Evolutionary conservation across 2,797 vertebrate species (phyloP), one percentile per base, ranked within the genome.

Genomic region (Trachurus trachurus): DNA sequence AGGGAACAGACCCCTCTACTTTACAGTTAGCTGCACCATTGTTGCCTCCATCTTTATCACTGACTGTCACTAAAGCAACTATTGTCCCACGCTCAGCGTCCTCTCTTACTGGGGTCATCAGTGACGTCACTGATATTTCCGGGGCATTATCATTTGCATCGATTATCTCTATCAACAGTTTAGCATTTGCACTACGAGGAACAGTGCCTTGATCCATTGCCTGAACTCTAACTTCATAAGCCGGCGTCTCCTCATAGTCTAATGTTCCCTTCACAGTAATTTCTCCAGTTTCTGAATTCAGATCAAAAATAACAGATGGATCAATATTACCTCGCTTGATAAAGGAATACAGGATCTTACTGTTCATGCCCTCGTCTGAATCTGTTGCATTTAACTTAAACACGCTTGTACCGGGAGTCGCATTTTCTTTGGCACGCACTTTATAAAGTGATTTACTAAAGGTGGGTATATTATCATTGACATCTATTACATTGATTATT

Each of bases 161-260:
- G 78, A 88, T 49, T 9, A 96, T 66, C 7, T 95, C 93, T 0
- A 96, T 87, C 0, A 96, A 60, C 0, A 96, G 3, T 87, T 95
- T 95, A 45, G 89, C 82, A 3, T 94, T 83, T 5, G 87, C 63
- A 66, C 83, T 92, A 1, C 88, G 88, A 1, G 94, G 90, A 2
- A 0, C 2, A 0, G 0, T 0, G 0, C 94, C 94, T 39, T 90
- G 89, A 64, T 96, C 95, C 0, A 1, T 86, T 0, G 93, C 94
- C 29, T 96, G 92, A 39, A 96, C 93, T 0, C 92, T 84, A 1
- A 97, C 84, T 64, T 97, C 95, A 91, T 95, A 94, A 12, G 93
- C 92, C 62, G 88, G 61, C 0, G 78, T 90, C 66, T 93, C 83
- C 53, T 97, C 97, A 65, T 93, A 96, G 84, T 97, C 95, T 57